A percentile compares a stretch with the other conserved stretches of the same genome.
phyloP scores from a whole-genome alignment of 2,888 invertebrate genomes.

The Lomographa bimaculata region DNA sequence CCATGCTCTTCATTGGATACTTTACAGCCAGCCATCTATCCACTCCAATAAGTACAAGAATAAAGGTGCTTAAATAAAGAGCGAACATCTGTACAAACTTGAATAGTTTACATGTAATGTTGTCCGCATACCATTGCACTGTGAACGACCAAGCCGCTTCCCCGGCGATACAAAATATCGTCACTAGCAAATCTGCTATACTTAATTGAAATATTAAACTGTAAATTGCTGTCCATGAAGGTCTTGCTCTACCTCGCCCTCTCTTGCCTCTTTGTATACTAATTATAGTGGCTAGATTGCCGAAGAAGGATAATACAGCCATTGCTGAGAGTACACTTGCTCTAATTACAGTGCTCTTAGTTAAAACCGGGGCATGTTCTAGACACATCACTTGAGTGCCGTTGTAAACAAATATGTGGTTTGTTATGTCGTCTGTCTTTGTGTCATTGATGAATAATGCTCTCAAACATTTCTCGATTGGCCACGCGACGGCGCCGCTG shows the following conservation, averaged over 20 bases:
- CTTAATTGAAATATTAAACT: conserved; percentile 92
- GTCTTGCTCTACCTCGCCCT: conserved; percentile 80
- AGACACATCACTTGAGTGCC: conserved; percentile 69
- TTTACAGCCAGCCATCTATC: conserved; percentile 92
- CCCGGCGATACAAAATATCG: conserved; percentile 91
- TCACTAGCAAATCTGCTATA: conserved; percentile 91
- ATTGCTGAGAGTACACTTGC: conserved; percentile 87
- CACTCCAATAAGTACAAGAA: conserved; percentile 91
- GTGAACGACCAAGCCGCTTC: conserved; percentile 92
- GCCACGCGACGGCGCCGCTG: conserved; percentile 50
- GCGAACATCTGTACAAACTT: conserved; percentile 93
- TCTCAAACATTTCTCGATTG: conserved; percentile 63
- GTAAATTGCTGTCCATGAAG: conserved; percentile 88
- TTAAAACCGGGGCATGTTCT: conserved; percentile 88
- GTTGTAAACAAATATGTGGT: conserved; percentile 53
- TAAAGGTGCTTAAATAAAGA: conserved; percentile 91
- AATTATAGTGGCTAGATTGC: conserved; percentile 90
- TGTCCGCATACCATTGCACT: conserved; percentile 92
- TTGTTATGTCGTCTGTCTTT: conserved; percentile 46
- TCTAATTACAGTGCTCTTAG: conserved; percentile 85
- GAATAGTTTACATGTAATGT: conserved; percentile 89
- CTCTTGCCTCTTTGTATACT: conserved; percentile 87
- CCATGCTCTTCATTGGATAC: conserved; percentile 89
- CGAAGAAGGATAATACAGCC: conserved; percentile 88
- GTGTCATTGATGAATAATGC: conserved; percentile 53